Evolutionary conservation across 2,797 vertebrate genomes (phyloP).

Genomic region (Apodemus agrarius): DNA sequence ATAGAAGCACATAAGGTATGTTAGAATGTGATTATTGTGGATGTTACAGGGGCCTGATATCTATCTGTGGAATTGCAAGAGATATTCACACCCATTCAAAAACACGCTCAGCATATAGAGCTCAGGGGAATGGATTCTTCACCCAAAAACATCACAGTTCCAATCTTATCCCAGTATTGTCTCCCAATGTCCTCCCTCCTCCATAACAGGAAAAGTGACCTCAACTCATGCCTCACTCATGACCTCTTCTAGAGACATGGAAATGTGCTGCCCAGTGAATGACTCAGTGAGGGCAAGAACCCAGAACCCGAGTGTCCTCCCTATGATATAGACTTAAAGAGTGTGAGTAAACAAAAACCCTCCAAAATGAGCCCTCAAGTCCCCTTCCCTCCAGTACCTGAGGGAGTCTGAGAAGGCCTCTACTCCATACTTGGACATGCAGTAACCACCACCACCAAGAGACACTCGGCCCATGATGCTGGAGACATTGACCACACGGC

Average conservation of each 20-base stretch:
- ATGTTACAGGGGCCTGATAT: no score
- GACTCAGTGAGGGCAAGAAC: background rate
- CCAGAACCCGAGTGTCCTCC: background rate
- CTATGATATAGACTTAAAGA: background rate
- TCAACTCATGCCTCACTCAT: background rate
- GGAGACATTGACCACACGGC: conserved; percentile 79
- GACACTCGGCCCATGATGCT: conserved; percentile 63
- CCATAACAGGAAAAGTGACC: background rate
- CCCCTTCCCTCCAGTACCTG: no score
- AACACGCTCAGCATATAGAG: background rate
- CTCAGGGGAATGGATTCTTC: background rate
- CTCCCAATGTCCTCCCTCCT: fast-evolving
- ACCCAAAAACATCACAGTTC: no score
- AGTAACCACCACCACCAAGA: conserved; percentile 75
- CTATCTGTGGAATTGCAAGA: background rate
- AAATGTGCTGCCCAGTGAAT: background rate
- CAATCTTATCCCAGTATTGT: background rate
- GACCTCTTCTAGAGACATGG: no score
- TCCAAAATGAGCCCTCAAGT: no score
- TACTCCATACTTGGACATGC: conserved; percentile 75
- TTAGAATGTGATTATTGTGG: fast-evolving
- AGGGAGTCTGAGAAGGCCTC: no score
- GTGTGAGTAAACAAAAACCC: no score
- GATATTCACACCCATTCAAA: background rate
- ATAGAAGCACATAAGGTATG: background rate